These are phyloP conservation scores for Nysson spinosus DNA, from an alignment of 2,888 invertebrate genomes.

Conservation along the genomic window DNA sequence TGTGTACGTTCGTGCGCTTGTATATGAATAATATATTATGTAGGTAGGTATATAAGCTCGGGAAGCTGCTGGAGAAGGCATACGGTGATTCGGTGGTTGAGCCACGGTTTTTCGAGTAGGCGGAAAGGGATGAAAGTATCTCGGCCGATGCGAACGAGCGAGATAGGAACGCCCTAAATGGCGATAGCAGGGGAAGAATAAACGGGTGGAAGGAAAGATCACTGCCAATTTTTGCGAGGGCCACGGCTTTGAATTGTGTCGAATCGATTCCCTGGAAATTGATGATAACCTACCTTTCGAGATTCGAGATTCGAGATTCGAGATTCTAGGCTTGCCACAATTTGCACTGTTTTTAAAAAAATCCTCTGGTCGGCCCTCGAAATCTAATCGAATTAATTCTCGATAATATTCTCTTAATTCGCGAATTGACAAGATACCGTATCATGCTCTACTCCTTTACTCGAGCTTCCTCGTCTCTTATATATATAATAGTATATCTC, in stretches of 20 bases:
- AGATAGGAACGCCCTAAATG: constrained; percentile 3
- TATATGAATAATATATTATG: constrained; percentile 49
- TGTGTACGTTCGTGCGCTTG: constrained; percentile 22
- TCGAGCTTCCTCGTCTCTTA: too few relatives aligned
- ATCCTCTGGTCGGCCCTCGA: too few relatives aligned
- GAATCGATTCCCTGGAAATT: constrained; percentile 22
- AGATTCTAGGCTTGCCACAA: too few relatives aligned
- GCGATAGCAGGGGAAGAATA: constrained; percentile 21
- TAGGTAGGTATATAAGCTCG: constrained; percentile 45
- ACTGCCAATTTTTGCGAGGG: constrained; percentile 43
- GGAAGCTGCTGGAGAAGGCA: constrained; percentile 30
- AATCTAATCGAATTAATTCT: too few relatives aligned
- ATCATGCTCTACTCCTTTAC: too few relatives aligned
- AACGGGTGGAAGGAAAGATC: constrained; percentile 40
- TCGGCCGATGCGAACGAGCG: not conserved
- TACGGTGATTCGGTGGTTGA: constrained; percentile 43
- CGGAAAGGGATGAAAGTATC: constrained; percentile 23
- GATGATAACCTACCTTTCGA: constrained; percentile 15
- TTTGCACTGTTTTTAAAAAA: too few relatives aligned
- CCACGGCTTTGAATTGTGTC: constrained; percentile 36
- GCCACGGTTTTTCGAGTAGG: constrained; percentile 21
- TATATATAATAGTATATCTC: too few relatives aligned
- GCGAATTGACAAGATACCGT: too few relatives aligned
- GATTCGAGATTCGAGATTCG: too few relatives aligned
- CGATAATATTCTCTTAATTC: too few relatives aligned